Evolutionary conservation across 2,888 invertebrate species (phyloP).

Genomic region (Xanthia togata): DNA sequence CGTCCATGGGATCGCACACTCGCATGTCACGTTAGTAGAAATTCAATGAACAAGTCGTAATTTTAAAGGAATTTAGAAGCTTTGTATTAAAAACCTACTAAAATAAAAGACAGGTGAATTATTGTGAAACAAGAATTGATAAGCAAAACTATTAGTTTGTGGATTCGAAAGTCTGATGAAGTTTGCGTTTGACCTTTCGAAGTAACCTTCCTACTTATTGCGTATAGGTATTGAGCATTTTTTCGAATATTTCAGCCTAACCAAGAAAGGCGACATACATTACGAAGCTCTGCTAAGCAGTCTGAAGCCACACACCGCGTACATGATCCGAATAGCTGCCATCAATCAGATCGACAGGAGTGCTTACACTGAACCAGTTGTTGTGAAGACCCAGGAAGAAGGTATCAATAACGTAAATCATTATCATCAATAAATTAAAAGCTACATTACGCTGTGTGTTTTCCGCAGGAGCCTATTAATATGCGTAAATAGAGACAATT

Average conservation of each 20-base stretch:
- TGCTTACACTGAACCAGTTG: conserved; percentile 93
- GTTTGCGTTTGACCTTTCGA: neutral
- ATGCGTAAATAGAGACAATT: neutral
- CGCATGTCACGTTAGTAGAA: conserved; percentile 80
- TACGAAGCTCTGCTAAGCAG: conserved; percentile 87
- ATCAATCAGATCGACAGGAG: conserved; percentile 96
- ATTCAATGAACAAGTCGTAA: neutral
- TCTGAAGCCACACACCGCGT: conserved; percentile 95
- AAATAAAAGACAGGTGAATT: neutral
- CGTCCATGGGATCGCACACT: conserved; percentile 81
- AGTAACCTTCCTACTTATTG: neutral
- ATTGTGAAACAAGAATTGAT: neutral
- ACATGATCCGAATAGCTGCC: conserved; percentile 95
- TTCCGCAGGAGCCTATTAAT: neutral
- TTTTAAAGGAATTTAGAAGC: neutral
- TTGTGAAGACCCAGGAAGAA: conserved; percentile 96
- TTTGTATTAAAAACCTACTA: neutral
- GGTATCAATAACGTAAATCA: conserved; percentile 80
- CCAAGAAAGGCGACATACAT: conserved; percentile 86
- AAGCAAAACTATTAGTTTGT: neutral
- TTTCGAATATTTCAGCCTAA: conserved; percentile 74
- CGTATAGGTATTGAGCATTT: neutral
- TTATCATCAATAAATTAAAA: neutral
- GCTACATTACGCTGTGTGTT: neutral
- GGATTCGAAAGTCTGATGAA: neutral